Evolutionary conservation across 1,140 invertebrate genomes (phyloP).

Genomic region (Habropoda laboriosa): DNA sequence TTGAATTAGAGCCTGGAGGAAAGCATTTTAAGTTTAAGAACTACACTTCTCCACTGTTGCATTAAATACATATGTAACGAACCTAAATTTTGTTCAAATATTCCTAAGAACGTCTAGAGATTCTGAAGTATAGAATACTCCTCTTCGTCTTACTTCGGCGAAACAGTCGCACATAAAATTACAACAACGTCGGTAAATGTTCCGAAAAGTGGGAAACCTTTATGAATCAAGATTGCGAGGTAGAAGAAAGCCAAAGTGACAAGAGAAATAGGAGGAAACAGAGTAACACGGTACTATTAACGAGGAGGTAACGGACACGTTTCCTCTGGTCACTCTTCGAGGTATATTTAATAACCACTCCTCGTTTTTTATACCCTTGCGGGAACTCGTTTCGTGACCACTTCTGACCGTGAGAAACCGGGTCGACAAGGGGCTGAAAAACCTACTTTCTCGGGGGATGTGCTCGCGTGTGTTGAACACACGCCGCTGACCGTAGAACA

Average conservation of each 20-base stretch:
- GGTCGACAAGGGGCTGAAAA: conserved; percentile 46
- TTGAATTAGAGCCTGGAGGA: no score
- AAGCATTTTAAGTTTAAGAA: no score
- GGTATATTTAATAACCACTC: conserved; percentile 64
- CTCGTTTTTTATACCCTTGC: conserved; percentile 56
- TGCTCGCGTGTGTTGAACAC: not conserved
- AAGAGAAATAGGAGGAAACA: not conserved
- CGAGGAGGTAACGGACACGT: conserved; percentile 45
- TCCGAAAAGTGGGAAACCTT: not conserved
- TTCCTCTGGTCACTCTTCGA: conserved; percentile 50
- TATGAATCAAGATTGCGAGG: not conserved
- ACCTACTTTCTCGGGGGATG: conserved; percentile 37
- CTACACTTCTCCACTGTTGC: no score
- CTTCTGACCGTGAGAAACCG: conserved; percentile 58
- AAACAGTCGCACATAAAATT: no score
- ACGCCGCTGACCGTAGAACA: no score
- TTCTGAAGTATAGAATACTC: no score
- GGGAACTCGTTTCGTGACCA: conserved; percentile 51
- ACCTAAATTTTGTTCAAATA: no score
- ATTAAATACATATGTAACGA: no score
- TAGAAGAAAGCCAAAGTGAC: no score
- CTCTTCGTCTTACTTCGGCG: no score
- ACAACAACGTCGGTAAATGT: not conserved
- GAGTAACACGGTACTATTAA: conserved; percentile 35
- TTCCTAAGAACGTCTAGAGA: no score